Evolutionary conservation across 2,113 vertebrate species (phyloP), one percentile per base, ranked within the genome.

Genomic region (Xiphias gladius): DNA sequence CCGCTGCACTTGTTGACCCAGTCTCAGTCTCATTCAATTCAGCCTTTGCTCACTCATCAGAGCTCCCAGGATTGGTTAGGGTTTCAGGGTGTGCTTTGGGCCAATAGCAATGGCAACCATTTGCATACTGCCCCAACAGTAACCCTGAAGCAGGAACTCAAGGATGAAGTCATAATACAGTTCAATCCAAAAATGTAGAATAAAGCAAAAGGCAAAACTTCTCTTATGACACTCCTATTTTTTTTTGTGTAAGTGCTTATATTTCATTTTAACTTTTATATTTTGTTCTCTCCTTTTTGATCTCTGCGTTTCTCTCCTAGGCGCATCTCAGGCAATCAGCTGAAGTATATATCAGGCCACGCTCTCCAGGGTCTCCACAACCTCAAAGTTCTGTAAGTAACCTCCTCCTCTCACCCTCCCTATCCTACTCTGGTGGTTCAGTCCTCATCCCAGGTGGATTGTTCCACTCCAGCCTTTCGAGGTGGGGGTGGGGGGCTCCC

Each of bases 351-450:
- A 93, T 96, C 97, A 0, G 95, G 94, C 86, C 94, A 94, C 35
- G 95, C 95, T 19, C 96, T 99, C 94, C 95, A 96, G 46, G 97
- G 97, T 55, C 97, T 99, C 86, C 94, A 96, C 93, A 98, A 95
- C 91, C 96, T 99, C 86, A 99, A 97, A 95, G 97, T 97, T 64
- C 93, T 99, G 98, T 99, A 94, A 97, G 97, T 98, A 95, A 54
- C 68, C 26, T 77, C 68, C 39, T 72, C 39, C 54, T 76, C 57
- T 46, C 69, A 59, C 63, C 17, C 72, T 63, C 70, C 61, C 74
- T 70, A 7, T 3, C 20, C 12, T 46, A 61, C 64, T 75, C 73
- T 39, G 35, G 35, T 61, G 79, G 79, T 68, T 86, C 79, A 74
- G 61, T 58, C 83, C 62, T 66, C 54, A 35, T 87, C 63, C 83